Base-by-base conservation (phyloP, 2,113 vertebrate species). In the Grallaria varia region DNA sequence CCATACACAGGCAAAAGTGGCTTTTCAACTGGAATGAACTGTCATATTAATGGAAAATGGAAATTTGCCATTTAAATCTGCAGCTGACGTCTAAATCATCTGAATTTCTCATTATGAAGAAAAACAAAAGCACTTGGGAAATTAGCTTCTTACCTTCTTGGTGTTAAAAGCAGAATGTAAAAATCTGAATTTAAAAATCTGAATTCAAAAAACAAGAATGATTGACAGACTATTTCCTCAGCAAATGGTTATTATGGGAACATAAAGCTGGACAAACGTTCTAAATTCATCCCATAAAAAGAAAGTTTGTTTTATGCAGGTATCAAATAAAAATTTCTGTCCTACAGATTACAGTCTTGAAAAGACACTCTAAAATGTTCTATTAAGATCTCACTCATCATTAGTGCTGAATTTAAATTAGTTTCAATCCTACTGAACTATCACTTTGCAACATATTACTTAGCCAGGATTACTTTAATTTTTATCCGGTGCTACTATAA, bases 391-490 rank as follows among this genome's bases (percentile, higher is more conserved):
- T 96, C 87, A 84, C 66, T 85, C 72, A 63, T 35, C 87, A 72
- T 59, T 25, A 5, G 13, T 88, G 82, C 39, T 94, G 96, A 96
- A 98, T 98, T 97, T 93, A 95, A 97, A 98, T 96, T 83, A 96
- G 92, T 96, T 97, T 97, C 76, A 97, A 96, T 94, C 59, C 30
- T 80, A 95, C 76, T 82, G 84, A 96, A 97, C 91, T 95, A 96
- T 92, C 60, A 21, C 89, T 94, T 56, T 91, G 79, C 76, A 95
- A 91, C 60, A 86, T 94, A 97, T 96, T 97, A 97, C 94, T 96
- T 96, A 96, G 63, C 55, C 87, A 89, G 81, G 88, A 96, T 96
- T 96, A 81, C 95, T 97, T 97, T 97, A 96, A 96, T 97, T 97
- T 97, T 96, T 86, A 97, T 94, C 82, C 73, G 72, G 45, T 50